Evolutionary conservation across 2,113 vertebrate species (phyloP).

Genomic region (western clawed frog (Xenopus tropicalis)): UCB_Xtro_10.0 CM004448.2:22006501-22007000

Average conservation of each 20-base stretch:
- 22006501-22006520: neutral
- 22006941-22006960: too few relatives aligned
- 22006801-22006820: too few relatives aligned
- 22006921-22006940: too few relatives aligned
- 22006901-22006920: too few relatives aligned
- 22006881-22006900: too few relatives aligned
- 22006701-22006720: neutral
- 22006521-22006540: neutral
- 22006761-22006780: neutral
- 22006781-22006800: too few relatives aligned
- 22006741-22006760: neutral
- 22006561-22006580: neutral
- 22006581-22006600: neutral
- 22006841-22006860: too few relatives aligned
- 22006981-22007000: too few relatives aligned
- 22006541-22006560: neutral
- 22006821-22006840: too few relatives aligned
- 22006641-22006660: neutral
- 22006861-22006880: too few relatives aligned
- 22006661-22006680: neutral
- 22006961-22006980: too few relatives aligned
- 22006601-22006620: neutral
- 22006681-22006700: neutral
- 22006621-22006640: conserved; percentile 1
- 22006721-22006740: neutral